A percentile compares a stretch with the other conserved stretches of the same genome.
These are phyloP conservation scores for Melanotaenia nigrans DNA, from an alignment of 2,797 vertebrate genomes.

Conservation along the genomic window DNA sequence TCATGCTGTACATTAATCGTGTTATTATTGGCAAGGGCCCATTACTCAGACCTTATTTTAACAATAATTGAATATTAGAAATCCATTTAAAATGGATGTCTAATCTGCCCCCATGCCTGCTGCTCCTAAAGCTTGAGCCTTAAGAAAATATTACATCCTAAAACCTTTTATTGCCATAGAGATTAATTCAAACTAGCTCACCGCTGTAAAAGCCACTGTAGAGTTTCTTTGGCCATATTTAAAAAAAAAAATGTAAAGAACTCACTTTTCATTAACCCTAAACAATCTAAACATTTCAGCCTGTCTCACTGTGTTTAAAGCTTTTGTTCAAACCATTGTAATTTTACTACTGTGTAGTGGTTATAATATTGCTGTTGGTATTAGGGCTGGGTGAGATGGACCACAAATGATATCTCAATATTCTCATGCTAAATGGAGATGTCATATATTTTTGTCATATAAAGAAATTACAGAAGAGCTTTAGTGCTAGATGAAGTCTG, in stretches of 20 bases:
- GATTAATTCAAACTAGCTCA: slow-evolving; percentile 4
- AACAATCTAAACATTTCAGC: neutral
- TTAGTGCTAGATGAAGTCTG: no score
- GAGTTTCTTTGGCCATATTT: slow-evolving; percentile 4
- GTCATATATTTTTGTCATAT: neutral
- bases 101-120: slow-evolving; percentile 10
- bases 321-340: neutral
- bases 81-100: slow-evolving; percentile 32
- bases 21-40: slow-evolving; percentile 49
- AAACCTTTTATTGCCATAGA: slow-evolving; percentile 8
- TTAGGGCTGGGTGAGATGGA: no score
- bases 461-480: neutral
- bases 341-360: neutral
- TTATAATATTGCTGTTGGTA: neutral
- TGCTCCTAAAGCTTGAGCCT: slow-evolving; percentile 23
- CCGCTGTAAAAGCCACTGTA: neutral
- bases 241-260: neutral
- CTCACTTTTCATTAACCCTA: neutral
- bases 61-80: slow-evolving; percentile 42
- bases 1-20: slow-evolving; percentile 43
- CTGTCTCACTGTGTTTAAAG: neutral
- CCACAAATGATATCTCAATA: neutral
- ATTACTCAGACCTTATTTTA: slow-evolving; percentile 52
- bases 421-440: no score
- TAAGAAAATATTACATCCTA: slow-evolving; percentile 22